Conservation (phyloP, 2,888 invertebrate genomes). For the Pandemis heparana region DNA sequence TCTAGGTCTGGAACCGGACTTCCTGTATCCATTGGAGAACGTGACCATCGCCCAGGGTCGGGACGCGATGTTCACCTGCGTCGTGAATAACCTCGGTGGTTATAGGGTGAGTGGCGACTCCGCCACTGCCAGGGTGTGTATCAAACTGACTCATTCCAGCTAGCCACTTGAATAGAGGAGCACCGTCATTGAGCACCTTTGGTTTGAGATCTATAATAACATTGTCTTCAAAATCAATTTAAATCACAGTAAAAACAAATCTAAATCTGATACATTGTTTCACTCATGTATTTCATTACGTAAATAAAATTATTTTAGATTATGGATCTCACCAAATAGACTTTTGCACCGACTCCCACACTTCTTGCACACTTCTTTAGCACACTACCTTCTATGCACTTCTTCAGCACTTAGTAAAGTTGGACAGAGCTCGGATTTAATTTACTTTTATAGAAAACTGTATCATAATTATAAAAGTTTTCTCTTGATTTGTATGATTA, state of each 20-base stretch:
- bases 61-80: constrained; percentile 94
- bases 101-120: constrained; percentile 97
- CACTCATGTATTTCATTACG: background rate
- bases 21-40: constrained; percentile 92
- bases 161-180: constrained; percentile 74
- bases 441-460: background rate
- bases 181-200: constrained; percentile 75
- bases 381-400: constrained; percentile 80
- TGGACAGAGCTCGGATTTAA: constrained; percentile 19
- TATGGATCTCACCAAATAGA: constrained; percentile 78
- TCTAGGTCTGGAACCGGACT: constrained; percentile 92
- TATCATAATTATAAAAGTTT: background rate
- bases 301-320: constrained; percentile 48
- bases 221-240: background rate
- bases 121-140: constrained; percentile 94
- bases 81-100: constrained; percentile 93
- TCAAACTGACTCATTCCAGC: constrained; percentile 83
- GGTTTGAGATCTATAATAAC: constrained; percentile 77
- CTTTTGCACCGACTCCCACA: constrained; percentile 79
- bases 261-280: background rate
- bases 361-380: constrained; percentile 71
- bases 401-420: constrained; percentile 65
- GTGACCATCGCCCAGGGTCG: constrained; percentile 93
- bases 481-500: background rate
- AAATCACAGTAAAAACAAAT: background rate